Percentiles rank a stretch among this genome's conserved stretches.
Conservation (phyloP, 2,113 vertebrate genomes). For the Melanocharis versteri region DNA sequence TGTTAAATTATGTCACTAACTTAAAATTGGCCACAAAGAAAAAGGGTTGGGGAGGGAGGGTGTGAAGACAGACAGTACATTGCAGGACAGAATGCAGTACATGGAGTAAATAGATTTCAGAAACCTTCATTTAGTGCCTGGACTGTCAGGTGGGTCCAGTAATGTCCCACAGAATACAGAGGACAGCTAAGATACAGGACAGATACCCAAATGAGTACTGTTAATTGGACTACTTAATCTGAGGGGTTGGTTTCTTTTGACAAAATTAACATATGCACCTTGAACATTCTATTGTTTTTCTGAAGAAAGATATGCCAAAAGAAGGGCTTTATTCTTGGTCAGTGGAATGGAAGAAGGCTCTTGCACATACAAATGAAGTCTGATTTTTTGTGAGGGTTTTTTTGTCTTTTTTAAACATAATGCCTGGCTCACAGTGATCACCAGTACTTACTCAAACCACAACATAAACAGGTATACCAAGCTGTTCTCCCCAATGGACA, state of each 20-base stretch:
- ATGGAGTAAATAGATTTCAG: neutral
- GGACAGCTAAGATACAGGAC: neutral
- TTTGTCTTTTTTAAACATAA: neutral
- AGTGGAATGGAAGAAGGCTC: neutral
- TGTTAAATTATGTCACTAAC: neutral
- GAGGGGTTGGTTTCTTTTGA: neutral
- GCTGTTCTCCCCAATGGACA: neutral
- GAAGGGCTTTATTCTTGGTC: neutral
- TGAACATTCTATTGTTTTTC: neutral
- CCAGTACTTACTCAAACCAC: neutral
- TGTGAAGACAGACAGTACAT: neutral
- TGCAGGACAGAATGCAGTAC: neutral
- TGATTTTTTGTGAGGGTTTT: neutral
- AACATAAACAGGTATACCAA: neutral
- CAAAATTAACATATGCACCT: neutral
- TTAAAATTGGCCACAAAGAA: neutral
- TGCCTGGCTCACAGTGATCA: neutral
- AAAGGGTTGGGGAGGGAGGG: neutral
- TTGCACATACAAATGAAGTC: neutral
- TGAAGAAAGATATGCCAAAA: neutral
- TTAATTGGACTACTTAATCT: neutral
- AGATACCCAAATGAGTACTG: neutral
- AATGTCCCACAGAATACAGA: neutral
- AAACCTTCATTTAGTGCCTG: neutral
- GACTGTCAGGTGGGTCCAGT: neutral